Evolutionary conservation across 2,113 vertebrate species (phyloP).

Genomic region (Rallus limicola): DNA sequence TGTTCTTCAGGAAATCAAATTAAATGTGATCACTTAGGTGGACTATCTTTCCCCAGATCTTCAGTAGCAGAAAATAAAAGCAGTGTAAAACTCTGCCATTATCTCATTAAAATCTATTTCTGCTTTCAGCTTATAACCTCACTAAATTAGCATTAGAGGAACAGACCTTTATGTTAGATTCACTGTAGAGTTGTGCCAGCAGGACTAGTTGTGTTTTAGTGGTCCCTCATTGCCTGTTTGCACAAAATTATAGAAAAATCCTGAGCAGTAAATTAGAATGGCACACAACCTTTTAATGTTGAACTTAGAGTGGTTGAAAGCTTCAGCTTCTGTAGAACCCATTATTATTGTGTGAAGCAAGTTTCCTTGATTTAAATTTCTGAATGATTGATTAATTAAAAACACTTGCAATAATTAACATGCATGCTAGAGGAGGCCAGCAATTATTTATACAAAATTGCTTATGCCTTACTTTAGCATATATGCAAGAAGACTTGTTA

Average conservation of each 20-base stretch:
- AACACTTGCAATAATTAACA: constrained; percentile 30
- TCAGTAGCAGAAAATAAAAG: constrained; percentile 47
- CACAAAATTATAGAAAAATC: constrained; percentile 43
- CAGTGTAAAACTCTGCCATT: constrained; percentile 18
- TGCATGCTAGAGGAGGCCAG: not conserved
- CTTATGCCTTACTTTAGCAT: not conserved
- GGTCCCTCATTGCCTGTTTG: constrained; percentile 55
- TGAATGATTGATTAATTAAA: constrained; percentile 38
- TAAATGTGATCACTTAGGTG: constrained; percentile 13
- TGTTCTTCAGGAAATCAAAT: constrained; percentile 4
- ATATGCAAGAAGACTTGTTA: not conserved
- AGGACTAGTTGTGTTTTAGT: constrained; percentile 54
- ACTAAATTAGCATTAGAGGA: constrained; percentile 62
- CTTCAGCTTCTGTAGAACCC: constrained; percentile 17
- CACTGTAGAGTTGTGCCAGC: constrained; percentile 46
- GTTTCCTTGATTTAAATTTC: constrained; percentile 30
- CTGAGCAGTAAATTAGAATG: constrained; percentile 58
- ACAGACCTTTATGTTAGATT: constrained; percentile 57
- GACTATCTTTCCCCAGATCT: constrained; percentile 3
- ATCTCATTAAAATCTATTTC: constrained; percentile 65
- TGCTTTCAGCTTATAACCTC: constrained; percentile 50
- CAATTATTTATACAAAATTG: constrained; percentile 1
- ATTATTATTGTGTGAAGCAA: constrained; percentile 4
- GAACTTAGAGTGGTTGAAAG: constrained; percentile 13
- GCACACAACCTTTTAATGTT: constrained; percentile 32